phyloP scores from a whole-genome alignment of 1,140 invertebrate genomes.

The Stegodyphus dumicola region DNA sequence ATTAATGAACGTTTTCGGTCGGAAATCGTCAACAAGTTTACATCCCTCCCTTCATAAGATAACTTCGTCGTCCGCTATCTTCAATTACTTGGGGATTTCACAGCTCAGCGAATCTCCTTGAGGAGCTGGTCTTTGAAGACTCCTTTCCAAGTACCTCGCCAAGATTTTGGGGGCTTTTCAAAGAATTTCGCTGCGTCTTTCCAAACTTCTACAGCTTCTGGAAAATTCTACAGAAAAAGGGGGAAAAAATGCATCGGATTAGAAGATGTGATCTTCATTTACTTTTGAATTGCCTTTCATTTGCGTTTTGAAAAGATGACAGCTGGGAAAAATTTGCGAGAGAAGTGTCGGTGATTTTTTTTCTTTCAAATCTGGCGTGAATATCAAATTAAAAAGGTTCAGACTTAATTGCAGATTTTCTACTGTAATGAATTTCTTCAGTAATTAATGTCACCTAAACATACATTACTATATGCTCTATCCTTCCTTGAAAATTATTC shows the following conservation, averaged over 20 bases:
- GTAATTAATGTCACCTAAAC: too few relatives aligned
- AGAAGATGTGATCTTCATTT: conserved; percentile 19
- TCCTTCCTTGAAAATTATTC: too few relatives aligned
- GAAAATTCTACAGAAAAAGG: not conserved
- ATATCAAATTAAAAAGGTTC: too few relatives aligned
- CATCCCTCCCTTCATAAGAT: conserved; percentile 35
- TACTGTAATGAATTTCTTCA: too few relatives aligned
- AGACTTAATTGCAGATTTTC: too few relatives aligned
- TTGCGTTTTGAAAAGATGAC: not conserved
- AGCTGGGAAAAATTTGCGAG: too few relatives aligned
- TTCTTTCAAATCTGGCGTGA: too few relatives aligned
- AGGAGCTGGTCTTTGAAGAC: conserved; percentile 25
- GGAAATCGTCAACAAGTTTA: conserved; percentile 58
- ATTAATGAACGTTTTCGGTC: conserved; percentile 59
- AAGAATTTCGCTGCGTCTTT: not conserved
- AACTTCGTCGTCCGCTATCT: conserved; percentile 39
- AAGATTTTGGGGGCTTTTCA: not conserved
- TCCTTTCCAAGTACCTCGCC: conserved; percentile 1
- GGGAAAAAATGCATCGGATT: not conserved
- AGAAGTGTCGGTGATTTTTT: too few relatives aligned
- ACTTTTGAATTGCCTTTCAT: not conserved
- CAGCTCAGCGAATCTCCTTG: conserved; percentile 43
- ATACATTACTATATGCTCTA: too few relatives aligned
- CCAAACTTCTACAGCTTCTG: not conserved
- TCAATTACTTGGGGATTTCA: conserved; percentile 59